phyloP scores from a whole-genome alignment of 1,140 invertebrate species.

The Lethocerus indicus region DNA sequence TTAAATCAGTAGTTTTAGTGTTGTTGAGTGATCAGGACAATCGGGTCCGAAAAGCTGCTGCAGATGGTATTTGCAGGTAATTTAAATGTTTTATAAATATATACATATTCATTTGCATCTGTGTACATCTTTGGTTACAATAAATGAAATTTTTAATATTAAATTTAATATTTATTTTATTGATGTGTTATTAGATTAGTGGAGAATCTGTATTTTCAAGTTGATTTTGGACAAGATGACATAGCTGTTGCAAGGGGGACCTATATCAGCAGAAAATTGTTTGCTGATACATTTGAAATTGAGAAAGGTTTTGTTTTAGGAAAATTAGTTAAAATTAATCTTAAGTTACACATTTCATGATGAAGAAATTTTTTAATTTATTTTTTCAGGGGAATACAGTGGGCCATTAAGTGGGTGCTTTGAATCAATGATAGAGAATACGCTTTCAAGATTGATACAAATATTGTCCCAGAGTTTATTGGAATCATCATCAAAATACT shows the following conservation, averaged over 20 bases:
- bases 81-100: neutral
- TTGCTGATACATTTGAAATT: too few species aligned
- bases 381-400: too few species aligned
- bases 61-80: conserved; percentile 49
- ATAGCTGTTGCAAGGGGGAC: conserved; percentile 9
- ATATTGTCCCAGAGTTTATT: conserved; percentile 25
- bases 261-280: neutral
- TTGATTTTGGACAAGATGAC: conserved; percentile 12
- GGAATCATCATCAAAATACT: conserved; percentile 39
- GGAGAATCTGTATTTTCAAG: conserved; percentile 16
- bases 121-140: neutral
- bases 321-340: too few species aligned
- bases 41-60: conserved; percentile 54
- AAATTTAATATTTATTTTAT: conserved; percentile 8
- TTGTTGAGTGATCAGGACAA: conserved; percentile 58
- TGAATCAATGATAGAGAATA: conserved; percentile 20
- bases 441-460: conserved; percentile 32
- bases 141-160: neutral
- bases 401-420: too few species aligned
- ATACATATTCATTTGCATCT: neutral
- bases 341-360: too few species aligned
- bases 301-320: too few species aligned
- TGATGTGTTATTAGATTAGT: conserved; percentile 17
- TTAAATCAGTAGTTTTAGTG: conserved; percentile 39
- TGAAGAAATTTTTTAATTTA: too few species aligned